Conservation (phyloP, 2,797 vertebrate genomes). For the Sebastes kiyomatsui region DNA sequence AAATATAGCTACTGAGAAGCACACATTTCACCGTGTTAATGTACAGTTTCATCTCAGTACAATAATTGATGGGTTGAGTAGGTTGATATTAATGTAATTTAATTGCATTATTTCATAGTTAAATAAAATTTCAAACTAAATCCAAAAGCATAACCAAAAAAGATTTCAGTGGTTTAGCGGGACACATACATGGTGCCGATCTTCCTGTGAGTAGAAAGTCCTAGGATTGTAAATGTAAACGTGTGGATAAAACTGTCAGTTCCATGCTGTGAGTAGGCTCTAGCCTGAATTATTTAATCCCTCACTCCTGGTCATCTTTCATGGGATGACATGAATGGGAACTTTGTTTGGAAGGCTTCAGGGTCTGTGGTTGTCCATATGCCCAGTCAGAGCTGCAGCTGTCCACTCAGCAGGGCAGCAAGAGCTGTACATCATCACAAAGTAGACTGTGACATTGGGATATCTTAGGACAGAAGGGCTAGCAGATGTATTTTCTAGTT, state of each 20-base stretch:
- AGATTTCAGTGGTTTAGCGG: not conserved
- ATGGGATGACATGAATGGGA: constrained; percentile 14
- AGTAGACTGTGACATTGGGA: constrained; percentile 35
- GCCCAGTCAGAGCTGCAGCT: constrained; percentile 32
- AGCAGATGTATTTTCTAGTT: constrained; percentile 48
- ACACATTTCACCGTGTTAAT: not conserved
- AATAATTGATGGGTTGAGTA: not conserved
- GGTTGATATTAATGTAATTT: not conserved
- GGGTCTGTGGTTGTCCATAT: constrained; percentile 2
- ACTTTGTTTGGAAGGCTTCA: constrained; percentile 24
- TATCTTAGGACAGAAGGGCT: constrained; percentile 46
- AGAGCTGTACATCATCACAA: constrained; percentile 32
- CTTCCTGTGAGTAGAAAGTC: not conserved
- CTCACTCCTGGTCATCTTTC: not conserved
- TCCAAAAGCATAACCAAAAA: too few species aligned
- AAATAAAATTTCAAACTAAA: too few species aligned
- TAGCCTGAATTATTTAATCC: not conserved
- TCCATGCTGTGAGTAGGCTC: not conserved
- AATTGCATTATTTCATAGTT: not conserved
- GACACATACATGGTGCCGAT: too few species aligned
- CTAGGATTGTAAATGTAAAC: not conserved
- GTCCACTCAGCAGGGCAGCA: constrained; percentile 8
- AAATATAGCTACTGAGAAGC: not conserved
- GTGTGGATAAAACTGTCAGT: not conserved
- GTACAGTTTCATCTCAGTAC: not conserved